Evolutionary conservation across 1,140 invertebrate genomes (phyloP), one percentile per base, ranked within the genome.

Genomic region (Sarcophaga bullata): DNA sequence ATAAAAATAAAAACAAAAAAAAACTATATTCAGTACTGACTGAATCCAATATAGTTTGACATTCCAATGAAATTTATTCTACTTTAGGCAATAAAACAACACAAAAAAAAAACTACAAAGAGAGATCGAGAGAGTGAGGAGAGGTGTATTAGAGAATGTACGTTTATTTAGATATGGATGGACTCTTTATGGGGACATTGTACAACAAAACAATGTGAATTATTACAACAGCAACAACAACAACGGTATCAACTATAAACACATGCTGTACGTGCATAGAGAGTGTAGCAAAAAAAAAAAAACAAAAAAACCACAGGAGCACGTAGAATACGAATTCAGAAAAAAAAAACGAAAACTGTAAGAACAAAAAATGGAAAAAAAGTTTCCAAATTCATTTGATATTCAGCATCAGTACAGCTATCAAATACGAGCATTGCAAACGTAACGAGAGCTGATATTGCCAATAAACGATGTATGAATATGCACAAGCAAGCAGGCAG

Each of bases 391-490:
- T 48, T 76, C 46, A 78, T 78, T 78, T 78, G 75, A 78, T 78
- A 78, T 78, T 78, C 48, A 78, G 75, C 75, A 78, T 78, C 48
- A 50, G 75, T 78, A 78, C 17, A 25, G 75, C 75, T 78, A 78
- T 78, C 75, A 78, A 78, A 78, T 78, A 78, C 75, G 75, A 78
- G 75, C 19, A 78, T 78, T 49, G 75, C 75, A 78, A 78, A 78
- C 75, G 49, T 78, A 78, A 78, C 75, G 75, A 78, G 75, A 52
- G 19, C 48, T 68, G 73, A 78, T 78, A 78, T 78, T 78, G 75
- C 8, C 75, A 78, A 78, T 78, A 78, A 78, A 78, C n/a, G n/a
- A 78, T 10, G 48, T 50, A 78, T 78, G 75, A 78, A 78, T 78
- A 78, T 78, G 75, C 25, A 37, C 25, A 37, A 37, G 25, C 25